Evolutionary conservation across 2,797 vertebrate genomes (phyloP).

Genomic region (Cephalopachus bancanus): DNA sequence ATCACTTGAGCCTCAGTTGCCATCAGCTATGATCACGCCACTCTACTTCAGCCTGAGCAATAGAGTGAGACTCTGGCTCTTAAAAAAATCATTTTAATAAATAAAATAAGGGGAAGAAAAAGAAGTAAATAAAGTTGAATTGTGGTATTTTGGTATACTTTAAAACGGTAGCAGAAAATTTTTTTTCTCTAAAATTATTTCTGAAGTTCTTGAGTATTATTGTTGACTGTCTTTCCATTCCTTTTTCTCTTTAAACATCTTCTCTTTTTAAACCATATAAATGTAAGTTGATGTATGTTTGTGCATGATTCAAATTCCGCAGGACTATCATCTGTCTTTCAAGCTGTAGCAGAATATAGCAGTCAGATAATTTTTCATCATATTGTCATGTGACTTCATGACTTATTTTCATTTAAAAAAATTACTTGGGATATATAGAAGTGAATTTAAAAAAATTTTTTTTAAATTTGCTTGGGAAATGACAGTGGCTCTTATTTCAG

Average conservation of each 20-base stretch:
- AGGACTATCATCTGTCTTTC: background rate
- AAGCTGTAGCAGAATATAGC: slow-evolving; percentile 32
- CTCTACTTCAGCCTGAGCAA: background rate
- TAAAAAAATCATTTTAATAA: background rate
- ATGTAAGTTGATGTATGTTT: slow-evolving; percentile 1
- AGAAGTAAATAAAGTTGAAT: background rate
- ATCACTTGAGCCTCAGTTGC: background rate
- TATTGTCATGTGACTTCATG: slow-evolving; percentile 14
- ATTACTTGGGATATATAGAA: slow-evolving; percentile 38
- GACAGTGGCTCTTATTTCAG: background rate
- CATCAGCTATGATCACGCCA: too few species aligned
- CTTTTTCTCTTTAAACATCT: slow-evolving; percentile 46
- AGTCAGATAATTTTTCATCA: slow-evolving; percentile 46
- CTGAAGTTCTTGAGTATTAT: background rate
- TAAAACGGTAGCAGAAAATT: background rate
- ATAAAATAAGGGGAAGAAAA: background rate
- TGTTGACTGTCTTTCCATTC: slow-evolving; percentile 12
- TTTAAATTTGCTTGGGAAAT: too few species aligned
- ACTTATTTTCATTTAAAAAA: slow-evolving; percentile 36
- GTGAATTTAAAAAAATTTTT: slow-evolving; percentile 54
- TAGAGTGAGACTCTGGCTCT: background rate
- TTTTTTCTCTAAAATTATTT: slow-evolving; percentile 49
- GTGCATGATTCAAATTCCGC: background rate
- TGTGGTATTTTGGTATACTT: background rate
- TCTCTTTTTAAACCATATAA: slow-evolving; percentile 14